Base-by-base conservation (phyloP, 2,888 invertebrate species). In the Germaria angustata region DNA sequence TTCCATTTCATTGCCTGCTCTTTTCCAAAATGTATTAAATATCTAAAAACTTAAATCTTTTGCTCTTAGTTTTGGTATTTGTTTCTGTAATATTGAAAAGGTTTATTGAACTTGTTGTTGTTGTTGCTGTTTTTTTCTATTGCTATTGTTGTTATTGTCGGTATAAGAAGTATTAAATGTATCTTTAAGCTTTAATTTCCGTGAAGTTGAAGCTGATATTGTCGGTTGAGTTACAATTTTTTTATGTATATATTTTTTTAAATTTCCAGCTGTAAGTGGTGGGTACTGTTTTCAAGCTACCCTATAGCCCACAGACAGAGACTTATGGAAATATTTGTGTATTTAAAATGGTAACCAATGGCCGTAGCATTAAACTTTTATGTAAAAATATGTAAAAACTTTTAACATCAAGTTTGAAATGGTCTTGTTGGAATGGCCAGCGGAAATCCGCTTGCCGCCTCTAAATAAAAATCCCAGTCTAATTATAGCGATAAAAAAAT, bases 111-210 rank as follows among this genome's bases (percentile, higher is more conserved):
- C 76, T 39, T 51, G 55, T 7, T 63, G 9, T 55, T 75, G 36
- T 55, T 46, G 44, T 13, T 53, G 65, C 22, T 51, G 61, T 22
- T 55, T n/a, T n/a, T n/a, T n/a, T 59, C 46, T 75, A 75, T 24
- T 75, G 46, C 44, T 28, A 41, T 55, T 41, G 28, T 44, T 69
- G 55, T 24, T 68, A 53, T 57, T 75, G 36, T 20, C 32, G 63
- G 53, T 41, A 32, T 32, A 41, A 20, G 28, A 41, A 53, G 20
- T 66, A 28, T 57, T 63, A 24, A 46, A 46, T 39, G 63, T 77
- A 59, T 63, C 34, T 73, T 80, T 80, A 80, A 80, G 79, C 79
- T 61, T 61, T 59, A 73, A 73, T 59, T 73, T 80, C 59, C 72
- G 59, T 73, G 20, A 34, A 59, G 79, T 49, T 66, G 44, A 61